Conservation (phyloP, 2,888 invertebrate species). For the Dasysyrphus tricinctus region DNA sequence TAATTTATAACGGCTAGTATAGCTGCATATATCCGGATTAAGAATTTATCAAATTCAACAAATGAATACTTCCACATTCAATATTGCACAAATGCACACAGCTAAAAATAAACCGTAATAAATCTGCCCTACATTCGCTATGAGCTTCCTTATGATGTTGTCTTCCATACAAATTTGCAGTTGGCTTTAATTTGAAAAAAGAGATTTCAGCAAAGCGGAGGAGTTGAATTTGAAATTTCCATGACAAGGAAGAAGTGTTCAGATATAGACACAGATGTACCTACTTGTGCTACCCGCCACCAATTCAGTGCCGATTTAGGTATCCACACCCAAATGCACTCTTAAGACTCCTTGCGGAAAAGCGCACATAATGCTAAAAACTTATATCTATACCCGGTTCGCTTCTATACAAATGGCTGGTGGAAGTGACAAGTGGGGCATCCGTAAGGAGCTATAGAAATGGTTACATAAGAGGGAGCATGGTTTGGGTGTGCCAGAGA, state of each 20-base stretch:
- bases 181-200: conserved; percentile 7
- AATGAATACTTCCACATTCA: background rate
- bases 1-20: background rate
- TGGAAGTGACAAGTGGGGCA: conserved; percentile 27
- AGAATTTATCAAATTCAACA: conserved; percentile 1
- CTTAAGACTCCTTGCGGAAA: conserved; percentile 36
- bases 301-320: conserved; percentile 52
- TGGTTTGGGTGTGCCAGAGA: conserved; percentile 11
- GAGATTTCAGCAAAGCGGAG: conserved; percentile 13
- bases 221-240: conserved; percentile 41
- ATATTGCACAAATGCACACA: background rate
- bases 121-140: conserved; percentile 58
- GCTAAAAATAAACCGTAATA: conserved; percentile 53
- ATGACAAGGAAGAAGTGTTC: conserved; percentile 17
- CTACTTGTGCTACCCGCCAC: background rate
- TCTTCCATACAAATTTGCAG: background rate
- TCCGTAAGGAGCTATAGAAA: conserved; percentile 10
- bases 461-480: conserved; percentile 22
- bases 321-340: background rate
- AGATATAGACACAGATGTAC: background rate
- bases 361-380: conserved; percentile 39
- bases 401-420: background rate
- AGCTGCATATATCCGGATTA: background rate
- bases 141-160: background rate
- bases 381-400: background rate